Evolutionary conservation across 2,113 vertebrate species (phyloP), one percentile per base, ranked within the genome.

Genomic region (Gadus chalcogrammus): DNA sequence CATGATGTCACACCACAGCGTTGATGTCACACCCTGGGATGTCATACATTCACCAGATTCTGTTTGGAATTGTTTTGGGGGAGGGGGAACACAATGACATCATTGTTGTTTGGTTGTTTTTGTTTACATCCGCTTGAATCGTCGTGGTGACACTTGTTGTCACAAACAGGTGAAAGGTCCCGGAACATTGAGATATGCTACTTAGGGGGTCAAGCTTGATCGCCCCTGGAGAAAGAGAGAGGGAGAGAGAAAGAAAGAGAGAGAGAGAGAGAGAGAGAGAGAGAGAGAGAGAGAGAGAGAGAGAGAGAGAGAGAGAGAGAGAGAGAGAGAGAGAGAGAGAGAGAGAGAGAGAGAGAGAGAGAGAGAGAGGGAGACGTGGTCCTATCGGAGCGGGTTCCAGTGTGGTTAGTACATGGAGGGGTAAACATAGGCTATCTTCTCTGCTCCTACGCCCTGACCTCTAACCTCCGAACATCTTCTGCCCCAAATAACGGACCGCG

Each of bases 1-100:
- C 7, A 9, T 48, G 42, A 13, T 48, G 42, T 48, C 8, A 48
- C 42, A 9, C 12, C 42, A 48, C 42, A 5, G 42, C 42, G 7
- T 5, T 48, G 42, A 13, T 48, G 42, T 48, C 8, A 48, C 42
- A 48, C 12, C 42, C 42, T 13, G 42, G 7, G 42, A 13, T 48
- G 90, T 89, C 91, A 77, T 92, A 93, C 92, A 93, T 92, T 93
- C 92, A 90, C 84, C 82, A 91, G 86, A 90, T 84, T 79, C 42
- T 48, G 42, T 88, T 93, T 93, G 90, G 90, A 91, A 91, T 82
- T 84, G 88, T 87, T 83, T 81, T 58, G 67, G 17, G 63, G 80
- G 73, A 74, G 85, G 77, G 35, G 42, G 84, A 88, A 87, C 68
- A 63, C 79, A 74, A 61, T 24, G 17, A 61, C 11, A 61, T 22